phyloP scores from a whole-genome alignment of 2,888 invertebrate genomes.

The Lycaena phlaeas region DNA sequence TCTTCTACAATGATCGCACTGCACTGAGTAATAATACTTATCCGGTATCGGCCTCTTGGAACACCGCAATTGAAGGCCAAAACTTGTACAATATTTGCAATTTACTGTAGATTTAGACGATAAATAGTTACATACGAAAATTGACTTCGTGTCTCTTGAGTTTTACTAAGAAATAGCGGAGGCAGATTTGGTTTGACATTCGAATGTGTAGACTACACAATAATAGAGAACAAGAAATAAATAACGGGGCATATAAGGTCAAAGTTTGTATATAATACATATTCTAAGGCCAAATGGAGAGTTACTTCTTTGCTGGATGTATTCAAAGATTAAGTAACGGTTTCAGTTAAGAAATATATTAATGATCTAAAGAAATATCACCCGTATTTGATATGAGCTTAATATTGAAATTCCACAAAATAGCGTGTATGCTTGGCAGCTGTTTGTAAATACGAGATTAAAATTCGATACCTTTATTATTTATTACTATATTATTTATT shows the following conservation, averaged over 20 bases:
- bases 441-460: constrained; percentile 9
- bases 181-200: constrained; percentile 8
- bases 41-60: constrained; percentile 7
- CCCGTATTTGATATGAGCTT: too few species aligned
- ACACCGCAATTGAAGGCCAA: constrained; percentile 5
- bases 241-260: too few species aligned
- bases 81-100: constrained; percentile 12
- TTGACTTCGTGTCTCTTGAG: constrained; percentile 25
- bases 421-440: constrained; percentile 7
- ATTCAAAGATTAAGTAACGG: too few species aligned
- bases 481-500: constrained; percentile 5
- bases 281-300: too few species aligned
- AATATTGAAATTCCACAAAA: neutral
- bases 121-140: constrained; percentile 19
- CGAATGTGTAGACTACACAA: neutral
- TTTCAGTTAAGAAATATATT: too few species aligned
- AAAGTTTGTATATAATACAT: too few species aligned
- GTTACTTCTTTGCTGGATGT: too few species aligned
- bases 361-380: too few species aligned
- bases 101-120: constrained; percentile 18
- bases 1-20: constrained; percentile 25
- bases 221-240: too few species aligned
- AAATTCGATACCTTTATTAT: neutral
- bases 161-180: constrained; percentile 7
- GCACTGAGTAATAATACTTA: constrained; percentile 22